These are phyloP conservation scores for Spodoptera frugiperda DNA, from an alignment of 1,140 invertebrate genomes.

Conservation along the genomic window DNA sequence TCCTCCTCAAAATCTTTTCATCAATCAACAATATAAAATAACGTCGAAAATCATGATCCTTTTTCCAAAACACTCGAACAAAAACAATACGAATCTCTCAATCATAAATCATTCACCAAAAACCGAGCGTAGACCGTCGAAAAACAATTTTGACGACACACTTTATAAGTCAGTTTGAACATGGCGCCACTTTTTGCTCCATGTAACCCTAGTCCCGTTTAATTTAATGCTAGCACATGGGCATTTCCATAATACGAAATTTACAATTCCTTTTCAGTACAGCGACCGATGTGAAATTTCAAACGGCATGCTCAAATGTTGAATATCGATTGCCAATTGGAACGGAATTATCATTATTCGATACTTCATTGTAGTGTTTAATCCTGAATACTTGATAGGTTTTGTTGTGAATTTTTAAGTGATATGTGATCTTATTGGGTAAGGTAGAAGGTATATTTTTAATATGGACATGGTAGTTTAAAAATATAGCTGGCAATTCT, in stretches of 20 bases:
- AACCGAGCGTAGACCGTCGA: not conserved
- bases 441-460: too few relatives aligned
- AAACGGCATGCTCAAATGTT: slow-evolving; percentile 25
- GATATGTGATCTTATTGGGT: too few relatives aligned
- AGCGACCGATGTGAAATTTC: slow-evolving; percentile 33
- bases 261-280: slow-evolving; percentile 46
- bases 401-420: too few relatives aligned
- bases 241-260: slow-evolving; percentile 46
- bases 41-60: too few relatives aligned
- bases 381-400: not conserved
- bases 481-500: too few relatives aligned
- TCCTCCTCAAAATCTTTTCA: too few relatives aligned
- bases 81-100: too few relatives aligned
- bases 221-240: slow-evolving; percentile 40
- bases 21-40: too few relatives aligned
- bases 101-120: too few relatives aligned
- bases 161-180: slow-evolving; percentile 22
- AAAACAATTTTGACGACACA: slow-evolving; percentile 28
- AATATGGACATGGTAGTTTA: too few relatives aligned
- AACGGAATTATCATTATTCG: not conserved
- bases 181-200: slow-evolving; percentile 31
- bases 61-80: too few relatives aligned
- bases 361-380: not conserved
- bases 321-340: slow-evolving; percentile 39
- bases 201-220: not conserved